Percentiles rank a stretch among this genome's conserved stretches.
Evolutionary conservation across 2,888 invertebrate species (phyloP).

Genomic region (Drosophila dives): DNA sequence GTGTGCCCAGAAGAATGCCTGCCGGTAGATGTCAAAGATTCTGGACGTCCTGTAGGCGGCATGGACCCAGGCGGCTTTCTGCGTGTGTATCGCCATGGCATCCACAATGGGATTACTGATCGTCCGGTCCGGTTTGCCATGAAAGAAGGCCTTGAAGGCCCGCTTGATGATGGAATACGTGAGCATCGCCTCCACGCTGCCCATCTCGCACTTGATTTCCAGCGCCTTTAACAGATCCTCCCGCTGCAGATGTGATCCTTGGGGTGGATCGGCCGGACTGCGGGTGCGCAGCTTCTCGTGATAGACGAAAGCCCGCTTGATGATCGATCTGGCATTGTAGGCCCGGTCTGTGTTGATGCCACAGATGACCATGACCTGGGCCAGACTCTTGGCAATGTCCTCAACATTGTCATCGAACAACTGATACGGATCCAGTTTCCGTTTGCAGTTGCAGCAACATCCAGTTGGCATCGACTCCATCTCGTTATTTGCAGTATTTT

Average conservation of each 20-base stretch:
- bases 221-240: constrained; percentile 79
- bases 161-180: constrained; percentile 80
- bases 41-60: constrained; percentile 78
- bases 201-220: constrained; percentile 78
- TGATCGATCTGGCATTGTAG: constrained; percentile 69
- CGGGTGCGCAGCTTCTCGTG: constrained; percentile 75
- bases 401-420: constrained; percentile 71
- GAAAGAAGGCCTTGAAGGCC: constrained; percentile 83
- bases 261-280: constrained; percentile 37
- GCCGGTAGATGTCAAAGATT: constrained; percentile 73
- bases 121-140: constrained; percentile 64
- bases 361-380: constrained; percentile 76
- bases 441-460: constrained; percentile 62
- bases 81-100: constrained; percentile 63
- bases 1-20: constrained; percentile 74
- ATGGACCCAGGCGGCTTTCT: constrained; percentile 77
- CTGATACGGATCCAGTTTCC: constrained; percentile 64
- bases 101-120: constrained; percentile 75
- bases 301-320: constrained; percentile 77
- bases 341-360: constrained; percentile 79
- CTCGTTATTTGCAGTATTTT: constrained; percentile 3
- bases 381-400: constrained; percentile 62
- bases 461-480: neutral
- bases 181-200: constrained; percentile 77
- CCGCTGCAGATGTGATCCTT: constrained; percentile 66